These are phyloP conservation scores for Alviniconcha marisindica DNA, from an alignment of 1,140 invertebrate genomes.

Conservation along the genomic window DNA sequence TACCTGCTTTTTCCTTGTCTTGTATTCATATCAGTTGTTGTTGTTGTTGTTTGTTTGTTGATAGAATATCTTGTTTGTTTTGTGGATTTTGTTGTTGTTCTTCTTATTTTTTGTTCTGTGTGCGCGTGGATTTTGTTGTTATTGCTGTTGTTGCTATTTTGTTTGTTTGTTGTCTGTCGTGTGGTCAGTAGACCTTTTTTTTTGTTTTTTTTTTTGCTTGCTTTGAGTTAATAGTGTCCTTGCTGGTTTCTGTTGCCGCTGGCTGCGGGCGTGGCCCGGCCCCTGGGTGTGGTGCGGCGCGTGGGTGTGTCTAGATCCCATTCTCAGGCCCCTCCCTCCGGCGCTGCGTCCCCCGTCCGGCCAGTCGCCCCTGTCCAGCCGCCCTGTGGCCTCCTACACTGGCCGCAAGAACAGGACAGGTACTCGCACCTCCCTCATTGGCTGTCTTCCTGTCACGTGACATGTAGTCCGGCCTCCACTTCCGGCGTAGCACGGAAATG, in stretches of 20 bases:
- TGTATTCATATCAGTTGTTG: background rate
- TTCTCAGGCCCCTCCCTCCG: conserved; percentile 38
- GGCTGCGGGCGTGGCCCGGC: background rate
- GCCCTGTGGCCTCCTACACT: conserved; percentile 13
- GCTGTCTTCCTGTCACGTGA: conserved; percentile 27
- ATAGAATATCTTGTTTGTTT: background rate
- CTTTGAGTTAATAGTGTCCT: conserved; percentile 34
- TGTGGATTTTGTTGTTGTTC: background rate
- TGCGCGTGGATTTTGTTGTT: too few species aligned
- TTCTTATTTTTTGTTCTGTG: too few species aligned
- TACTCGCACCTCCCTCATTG: conserved; percentile 26
- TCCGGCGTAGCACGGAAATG: too few species aligned
- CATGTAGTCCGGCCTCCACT: background rate
- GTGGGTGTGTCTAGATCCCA: conserved; percentile 39
- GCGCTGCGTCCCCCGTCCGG: conserved; percentile 32
- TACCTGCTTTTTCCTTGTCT: background rate
- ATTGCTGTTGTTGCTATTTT: background rate
- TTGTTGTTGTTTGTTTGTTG: background rate
- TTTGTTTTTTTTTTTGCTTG: conserved; percentile 25
- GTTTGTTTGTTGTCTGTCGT: background rate
- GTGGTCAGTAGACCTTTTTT: conserved; percentile 13
- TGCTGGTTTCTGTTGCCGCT: conserved; percentile 34
- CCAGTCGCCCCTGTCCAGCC: conserved; percentile 25
- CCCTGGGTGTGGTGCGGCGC: conserved; percentile 30
- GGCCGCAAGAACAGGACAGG: conserved; percentile 39